Percentiles rank a stretch among this genome's conserved stretches.
These are phyloP conservation scores for Grapholita molesta DNA, from an alignment of 1,140 invertebrate species.

Conservation along the genomic window DNA sequence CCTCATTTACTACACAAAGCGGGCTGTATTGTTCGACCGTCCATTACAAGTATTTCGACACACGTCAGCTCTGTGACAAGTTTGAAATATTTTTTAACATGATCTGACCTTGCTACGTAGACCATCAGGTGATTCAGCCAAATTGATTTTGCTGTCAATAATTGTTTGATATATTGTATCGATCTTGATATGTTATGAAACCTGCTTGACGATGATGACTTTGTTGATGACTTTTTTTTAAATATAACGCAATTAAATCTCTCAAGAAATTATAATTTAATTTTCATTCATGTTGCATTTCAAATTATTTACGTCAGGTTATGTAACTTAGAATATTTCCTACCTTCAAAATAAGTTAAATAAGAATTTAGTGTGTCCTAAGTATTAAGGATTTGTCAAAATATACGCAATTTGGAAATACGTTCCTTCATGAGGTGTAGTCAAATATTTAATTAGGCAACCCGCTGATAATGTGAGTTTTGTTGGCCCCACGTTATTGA, in stretches of 20 bases:
- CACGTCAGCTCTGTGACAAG: conserved; percentile 59
- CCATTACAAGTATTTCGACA: conserved; percentile 63
- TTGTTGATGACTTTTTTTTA: neutral
- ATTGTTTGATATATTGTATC: conserved; percentile 10
- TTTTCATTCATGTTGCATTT: no score
- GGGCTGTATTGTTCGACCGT: conserved; percentile 51
- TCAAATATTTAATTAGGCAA: no score
- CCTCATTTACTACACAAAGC: conserved; percentile 51
- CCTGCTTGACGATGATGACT: neutral
- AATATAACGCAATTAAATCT: neutral
- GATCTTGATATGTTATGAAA: neutral
- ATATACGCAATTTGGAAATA: no score
- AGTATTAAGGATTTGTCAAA: no score
- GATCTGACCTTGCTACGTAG: conserved; percentile 41
- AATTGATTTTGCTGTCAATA: conserved; percentile 21
- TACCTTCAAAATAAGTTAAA: no score
- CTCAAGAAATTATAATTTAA: no score
- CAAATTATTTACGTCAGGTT: no score
- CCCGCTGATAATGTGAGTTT: no score
- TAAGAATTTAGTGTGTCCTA: no score
- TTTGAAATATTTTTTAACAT: conserved; percentile 44
- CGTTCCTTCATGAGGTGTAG: no score
- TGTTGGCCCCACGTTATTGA: no score
- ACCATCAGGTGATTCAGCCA: conserved; percentile 33
- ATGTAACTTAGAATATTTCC: no score